Percentiles rank a stretch among this genome's conserved stretches.
phyloP scores from a whole-genome alignment of 2,888 invertebrate species.

The Tiliacea aurago region DNA sequence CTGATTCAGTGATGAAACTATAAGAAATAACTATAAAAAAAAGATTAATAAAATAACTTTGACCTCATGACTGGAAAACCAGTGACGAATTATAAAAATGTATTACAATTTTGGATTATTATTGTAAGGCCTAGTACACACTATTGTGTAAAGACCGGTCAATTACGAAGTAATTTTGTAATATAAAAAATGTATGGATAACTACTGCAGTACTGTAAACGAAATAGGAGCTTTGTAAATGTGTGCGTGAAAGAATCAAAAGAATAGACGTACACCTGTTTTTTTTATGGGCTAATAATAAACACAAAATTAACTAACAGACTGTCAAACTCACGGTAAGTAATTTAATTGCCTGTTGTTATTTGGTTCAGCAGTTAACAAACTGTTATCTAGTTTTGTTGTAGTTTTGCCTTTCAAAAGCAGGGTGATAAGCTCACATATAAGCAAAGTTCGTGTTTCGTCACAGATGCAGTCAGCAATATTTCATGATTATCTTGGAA shows the following conservation, averaged over 20 bases:
- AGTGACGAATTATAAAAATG: conserved; percentile 53
- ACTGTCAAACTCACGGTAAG: not conserved
- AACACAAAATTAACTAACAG: not conserved
- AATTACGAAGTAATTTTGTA: conserved; percentile 52
- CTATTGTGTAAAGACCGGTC: conserved; percentile 45
- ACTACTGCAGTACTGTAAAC: conserved; percentile 20
- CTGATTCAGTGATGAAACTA: conserved; percentile 10
- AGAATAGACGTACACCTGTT: not conserved
- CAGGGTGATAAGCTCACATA: conserved; percentile 2
- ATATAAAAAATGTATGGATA: conserved; percentile 30
- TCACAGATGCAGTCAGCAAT: not conserved
- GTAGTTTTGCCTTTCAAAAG: conserved; percentile 7
- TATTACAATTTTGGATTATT: conserved; percentile 45
- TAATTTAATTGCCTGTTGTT: conserved; percentile 19
- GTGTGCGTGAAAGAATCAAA: conserved; percentile 1
- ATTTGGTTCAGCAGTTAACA: not conserved
- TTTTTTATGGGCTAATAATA: not conserved
- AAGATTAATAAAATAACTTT: conserved; percentile 8
- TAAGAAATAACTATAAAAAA: not conserved
- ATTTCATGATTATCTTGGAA: conserved; percentile 20
- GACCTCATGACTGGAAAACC: conserved; percentile 46
- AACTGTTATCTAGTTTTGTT: not conserved
- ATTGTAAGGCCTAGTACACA: conserved; percentile 53
- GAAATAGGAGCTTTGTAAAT: conserved; percentile 10
- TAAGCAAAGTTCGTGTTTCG: conserved; percentile 8